Evolutionary conservation across 1,140 invertebrate species (phyloP).

Genomic region (Halictus rubicundus): DNA sequence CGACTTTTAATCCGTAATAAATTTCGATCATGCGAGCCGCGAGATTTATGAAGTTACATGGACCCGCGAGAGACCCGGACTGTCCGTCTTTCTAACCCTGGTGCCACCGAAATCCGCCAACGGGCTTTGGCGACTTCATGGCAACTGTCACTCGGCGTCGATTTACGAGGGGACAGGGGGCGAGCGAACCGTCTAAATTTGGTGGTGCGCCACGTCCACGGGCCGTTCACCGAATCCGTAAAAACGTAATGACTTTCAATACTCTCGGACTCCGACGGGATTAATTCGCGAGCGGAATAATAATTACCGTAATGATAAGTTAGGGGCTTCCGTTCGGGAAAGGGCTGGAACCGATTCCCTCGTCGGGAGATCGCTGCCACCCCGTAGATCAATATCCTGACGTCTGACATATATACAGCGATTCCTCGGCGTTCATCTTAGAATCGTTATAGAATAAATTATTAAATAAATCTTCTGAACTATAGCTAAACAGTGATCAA

Average conservation of each 20-base stretch:
- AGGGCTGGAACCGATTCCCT: background rate
- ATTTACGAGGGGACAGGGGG: constrained; percentile 59
- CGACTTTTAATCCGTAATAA: constrained; percentile 71
- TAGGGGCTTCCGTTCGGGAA: background rate
- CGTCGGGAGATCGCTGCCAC: background rate
- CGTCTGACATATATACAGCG: too few species aligned
- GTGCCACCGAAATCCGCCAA: constrained; percentile 39
- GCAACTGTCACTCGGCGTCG: constrained; percentile 50
- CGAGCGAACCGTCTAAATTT: constrained; percentile 51
- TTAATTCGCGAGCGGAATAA: constrained; percentile 33
- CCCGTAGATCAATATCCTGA: background rate
- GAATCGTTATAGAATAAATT: too few species aligned
- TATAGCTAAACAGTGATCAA: too few species aligned
- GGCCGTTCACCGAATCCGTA: constrained; percentile 17
- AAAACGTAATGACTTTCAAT: constrained; percentile 33
- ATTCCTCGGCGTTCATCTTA: too few species aligned
- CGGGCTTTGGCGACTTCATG: constrained; percentile 59
- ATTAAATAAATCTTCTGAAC: too few species aligned
- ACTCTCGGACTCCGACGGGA: background rate
- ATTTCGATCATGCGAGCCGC: constrained; percentile 66
- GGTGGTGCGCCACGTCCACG: background rate
- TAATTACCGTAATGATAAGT: constrained; percentile 33
- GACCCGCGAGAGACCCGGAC: background rate
- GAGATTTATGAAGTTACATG: constrained; percentile 69
- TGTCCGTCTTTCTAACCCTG: constrained; percentile 41